Evolutionary conservation across 2,113 vertebrate genomes (phyloP).

Genomic region (Bos taurus): ARS-UCD2.0 NC_037331.1:93783001-93783500

Average conservation of each 20-base stretch:
- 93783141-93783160: not conserved
- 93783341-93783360: not conserved
- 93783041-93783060: not conserved
- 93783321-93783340: not conserved
- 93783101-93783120: not conserved
- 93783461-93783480: not conserved
- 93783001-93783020: not conserved
- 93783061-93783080: not conserved
- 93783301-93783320: not conserved
- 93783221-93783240: not conserved
- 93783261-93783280: not conserved
- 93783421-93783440: fast-evolving
- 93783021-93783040: not conserved
- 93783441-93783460: not conserved
- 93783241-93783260: not conserved
- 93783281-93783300: not conserved
- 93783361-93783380: not conserved
- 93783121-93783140: not conserved
- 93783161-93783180: not conserved
- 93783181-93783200: not conserved
- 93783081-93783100: not conserved
- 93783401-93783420: not conserved
- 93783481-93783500: not conserved
- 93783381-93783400: not conserved
- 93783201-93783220: not conserved